A percentile compares a stretch with the other conserved stretches of the same genome.
phyloP scores from a whole-genome alignment of 2,113 vertebrate genomes.

The Haemorhous mexicanus region DNA sequence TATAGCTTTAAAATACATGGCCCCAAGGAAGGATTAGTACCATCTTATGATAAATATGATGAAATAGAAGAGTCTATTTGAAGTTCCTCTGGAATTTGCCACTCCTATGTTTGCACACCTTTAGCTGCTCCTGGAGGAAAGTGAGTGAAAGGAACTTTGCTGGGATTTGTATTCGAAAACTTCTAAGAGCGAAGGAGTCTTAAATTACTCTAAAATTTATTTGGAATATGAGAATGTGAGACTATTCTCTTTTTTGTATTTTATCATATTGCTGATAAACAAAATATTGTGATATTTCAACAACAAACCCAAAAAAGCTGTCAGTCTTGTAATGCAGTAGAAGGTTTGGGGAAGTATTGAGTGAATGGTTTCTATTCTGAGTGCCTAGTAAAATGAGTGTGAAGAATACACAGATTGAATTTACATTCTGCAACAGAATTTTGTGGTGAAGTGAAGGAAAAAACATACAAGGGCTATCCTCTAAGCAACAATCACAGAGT shows the following conservation, averaged over 20 bases:
- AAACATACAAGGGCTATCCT: background rate
- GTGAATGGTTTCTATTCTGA: background rate
- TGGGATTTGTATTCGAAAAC: background rate
- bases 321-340: background rate
- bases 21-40: conserved; percentile 51
- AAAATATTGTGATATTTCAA: background rate
- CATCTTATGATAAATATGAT: conserved; percentile 3
- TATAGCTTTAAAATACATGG: conserved; percentile 26
- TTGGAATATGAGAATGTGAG: background rate
- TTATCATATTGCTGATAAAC: background rate
- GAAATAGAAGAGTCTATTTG: conserved; percentile 43
- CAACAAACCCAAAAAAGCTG: background rate
- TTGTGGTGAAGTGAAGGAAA: background rate
- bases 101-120: conserved; percentile 32
- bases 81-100: conserved; percentile 57
- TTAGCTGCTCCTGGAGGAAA: background rate
- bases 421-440: background rate
- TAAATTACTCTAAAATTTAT: background rate
- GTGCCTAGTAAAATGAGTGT: background rate
- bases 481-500: background rate
- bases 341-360: background rate
- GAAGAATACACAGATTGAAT: background rate
- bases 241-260: background rate
- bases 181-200: background rate
- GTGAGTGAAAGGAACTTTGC: background rate